A percentile compares a stretch with the other conserved stretches of the same genome.
phyloP scores from a whole-genome alignment of 2,888 invertebrate genomes.

The Papilio demoleus region DNA sequence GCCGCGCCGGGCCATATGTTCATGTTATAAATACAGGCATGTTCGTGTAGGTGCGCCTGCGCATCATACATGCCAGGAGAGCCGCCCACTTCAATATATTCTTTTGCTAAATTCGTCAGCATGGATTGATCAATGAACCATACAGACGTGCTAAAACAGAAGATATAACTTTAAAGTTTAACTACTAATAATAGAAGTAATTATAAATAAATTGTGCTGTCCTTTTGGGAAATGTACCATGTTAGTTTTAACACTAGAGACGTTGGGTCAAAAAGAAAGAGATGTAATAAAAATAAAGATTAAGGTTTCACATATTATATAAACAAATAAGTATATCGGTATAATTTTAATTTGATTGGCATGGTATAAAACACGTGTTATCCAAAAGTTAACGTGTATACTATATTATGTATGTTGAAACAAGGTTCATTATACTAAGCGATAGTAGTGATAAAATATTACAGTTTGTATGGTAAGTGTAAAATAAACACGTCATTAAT shows the following conservation, averaged over 20 bases:
- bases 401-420: neutral
- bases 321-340: neutral
- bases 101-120: conserved; percentile 38
- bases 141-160: neutral
- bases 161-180: neutral
- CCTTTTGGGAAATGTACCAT: no score
- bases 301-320: neutral
- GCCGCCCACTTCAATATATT: conserved; percentile 67
- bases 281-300: neutral
- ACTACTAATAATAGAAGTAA: neutral
- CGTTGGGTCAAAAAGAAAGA: no score
- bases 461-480: neutral
- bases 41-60: conserved; percentile 62
- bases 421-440: neutral
- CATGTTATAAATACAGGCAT: conserved; percentile 72
- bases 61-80: conserved; percentile 69
- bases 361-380: neutral
- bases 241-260: no score
- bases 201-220: no score
- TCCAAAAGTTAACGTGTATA: neutral
- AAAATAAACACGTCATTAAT: conserved; percentile 17
- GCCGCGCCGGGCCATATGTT: conserved; percentile 72
- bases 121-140: conserved; percentile 18
- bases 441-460: neutral
- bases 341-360: neutral